phyloP scores from a whole-genome alignment of 2,888 invertebrate genomes.

The Pyrrhosoma nymphula region DNA sequence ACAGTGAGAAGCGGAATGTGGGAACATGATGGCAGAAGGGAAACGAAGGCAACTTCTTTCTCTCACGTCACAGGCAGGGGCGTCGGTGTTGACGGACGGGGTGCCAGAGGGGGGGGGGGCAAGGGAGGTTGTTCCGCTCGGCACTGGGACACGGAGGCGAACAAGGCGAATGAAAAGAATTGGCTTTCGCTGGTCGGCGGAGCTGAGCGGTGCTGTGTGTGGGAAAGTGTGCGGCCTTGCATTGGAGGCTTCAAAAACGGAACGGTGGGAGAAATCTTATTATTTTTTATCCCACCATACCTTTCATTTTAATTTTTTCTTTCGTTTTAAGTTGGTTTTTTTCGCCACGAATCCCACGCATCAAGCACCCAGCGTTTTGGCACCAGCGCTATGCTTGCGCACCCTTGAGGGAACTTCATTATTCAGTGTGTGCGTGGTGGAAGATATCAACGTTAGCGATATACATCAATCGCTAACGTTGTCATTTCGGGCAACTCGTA shows the following conservation, averaged over 20 bases:
- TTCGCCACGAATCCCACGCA: too few relatives aligned
- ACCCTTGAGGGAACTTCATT: too few relatives aligned
- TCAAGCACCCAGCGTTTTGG: too few relatives aligned
- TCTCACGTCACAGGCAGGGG: background rate
- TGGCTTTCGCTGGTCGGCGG: background rate
- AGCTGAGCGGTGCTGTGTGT: too few relatives aligned
- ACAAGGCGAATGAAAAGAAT: background rate
- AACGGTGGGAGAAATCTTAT: background rate
- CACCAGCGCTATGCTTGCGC: too few relatives aligned
- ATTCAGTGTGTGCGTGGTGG: too few relatives aligned
- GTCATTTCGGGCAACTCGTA: too few relatives aligned
- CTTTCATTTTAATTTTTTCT: too few relatives aligned
- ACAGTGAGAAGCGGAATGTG: background rate
- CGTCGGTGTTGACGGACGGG: background rate
- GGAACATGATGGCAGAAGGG: background rate
- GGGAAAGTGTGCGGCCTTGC: background rate
- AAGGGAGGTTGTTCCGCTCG: background rate
- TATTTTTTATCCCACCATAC: too few relatives aligned
- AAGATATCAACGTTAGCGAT: too few relatives aligned
- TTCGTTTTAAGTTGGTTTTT: too few relatives aligned
- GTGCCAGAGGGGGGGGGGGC: background rate
- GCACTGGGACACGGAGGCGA: background rate
- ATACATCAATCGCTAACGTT: too few relatives aligned
- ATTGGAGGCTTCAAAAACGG: background rate
- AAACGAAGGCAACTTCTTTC: background rate